Base-by-base conservation (phyloP, 2,888 invertebrate species). In the Lissonota sp. region DNA sequence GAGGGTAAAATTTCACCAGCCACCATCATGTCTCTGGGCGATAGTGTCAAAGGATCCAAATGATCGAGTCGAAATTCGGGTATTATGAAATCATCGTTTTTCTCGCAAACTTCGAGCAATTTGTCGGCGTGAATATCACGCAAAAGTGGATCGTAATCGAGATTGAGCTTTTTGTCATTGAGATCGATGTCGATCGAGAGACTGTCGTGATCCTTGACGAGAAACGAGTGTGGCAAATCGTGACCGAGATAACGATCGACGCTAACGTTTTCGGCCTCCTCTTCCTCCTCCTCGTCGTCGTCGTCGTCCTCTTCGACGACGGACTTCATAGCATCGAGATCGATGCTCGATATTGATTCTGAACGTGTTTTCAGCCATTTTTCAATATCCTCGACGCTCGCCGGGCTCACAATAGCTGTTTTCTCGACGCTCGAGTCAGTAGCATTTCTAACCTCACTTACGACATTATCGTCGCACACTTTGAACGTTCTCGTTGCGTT, bases 291-390 rank as follows among this genome's bases (percentile, higher is more conserved):
- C n/a, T 49, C 64, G 12, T 55, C 62, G 14, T 49, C 66, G n/a
- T 62, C 62, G 0, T 57, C 77, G 12, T 71, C 71, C 71, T 86
- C 87, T 77, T 84, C 86, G 46, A 87, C 87, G 57, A 84, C 88
- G 7, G 85, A 81, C 72, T 89, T 91, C 64, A 88, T 85, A 8
- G 86, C 75, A 69, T 91, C 91, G 82, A 91, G 85, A 51, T 91
- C 90, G 77, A 90, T 88, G 71, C 84, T 88, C 53, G 90, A 86
- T 5, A 89, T 85, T 12, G 89, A 87, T 40, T 91, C 91, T 5
- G 88, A 88, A 8, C 90, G 86, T 6, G 87, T 88, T 81, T 91
- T 91, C 53, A 92, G 84, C 92, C 92, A 92, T 85, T 91, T 90
- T 78, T 92, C 92, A 55, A 92, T 91, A 64, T 88, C 89, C 7